Evolutionary conservation across 1,140 invertebrate species (phyloP), one percentile per base, ranked within the genome.

Genomic region (Hyles euphorbiae): DNA sequence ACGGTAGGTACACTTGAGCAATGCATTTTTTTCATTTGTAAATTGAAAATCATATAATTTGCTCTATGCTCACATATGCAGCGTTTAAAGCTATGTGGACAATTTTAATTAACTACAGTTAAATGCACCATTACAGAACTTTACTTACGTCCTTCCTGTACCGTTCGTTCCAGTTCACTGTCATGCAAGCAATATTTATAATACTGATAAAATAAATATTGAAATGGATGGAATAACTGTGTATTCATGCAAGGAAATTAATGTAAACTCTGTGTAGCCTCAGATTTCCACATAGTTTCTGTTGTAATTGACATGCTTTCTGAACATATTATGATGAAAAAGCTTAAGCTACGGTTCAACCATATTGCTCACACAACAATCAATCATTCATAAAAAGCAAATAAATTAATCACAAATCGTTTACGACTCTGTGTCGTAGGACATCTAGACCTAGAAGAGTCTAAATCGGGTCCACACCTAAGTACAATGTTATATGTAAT

Each of bases 1-100:
- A 44, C 3, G 22, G 68, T 63, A 63, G 60, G 64, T 65, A 71
- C 46, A 46, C 72, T 85, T 85, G 83, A 87, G 83, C 85, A 87
- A 85, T 55, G 68, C 67, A 70, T 72, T 62, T 53, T 56, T 52
- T 2, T 60, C 52, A 65, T 66, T 67, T 73, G 59, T 71, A 67
- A 63, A 72, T 75, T 74, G 67, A 76, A 80, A 76, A 77, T 77
- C 78, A 81, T 72, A 75, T 76, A 78, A 79, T 88, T 80, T 85
- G 81, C 81, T 84, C 70, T 74, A 72, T 75, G 72, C 74, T 78
- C 76, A 77, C 74, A 80, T 67, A 81, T 65, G 72, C 68, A 62
- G 81, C 79, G 63, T 81, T 67, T 85, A 84, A 88, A 88, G 81
- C 83, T 86, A 83, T 55, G 74, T 83, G 80, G 85, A 85, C 83